Percentiles rank a stretch among this genome's conserved stretches.
Evolutionary conservation across 1,140 invertebrate genomes (phyloP).

Genomic region (Diorhabda sublineata): DNA sequence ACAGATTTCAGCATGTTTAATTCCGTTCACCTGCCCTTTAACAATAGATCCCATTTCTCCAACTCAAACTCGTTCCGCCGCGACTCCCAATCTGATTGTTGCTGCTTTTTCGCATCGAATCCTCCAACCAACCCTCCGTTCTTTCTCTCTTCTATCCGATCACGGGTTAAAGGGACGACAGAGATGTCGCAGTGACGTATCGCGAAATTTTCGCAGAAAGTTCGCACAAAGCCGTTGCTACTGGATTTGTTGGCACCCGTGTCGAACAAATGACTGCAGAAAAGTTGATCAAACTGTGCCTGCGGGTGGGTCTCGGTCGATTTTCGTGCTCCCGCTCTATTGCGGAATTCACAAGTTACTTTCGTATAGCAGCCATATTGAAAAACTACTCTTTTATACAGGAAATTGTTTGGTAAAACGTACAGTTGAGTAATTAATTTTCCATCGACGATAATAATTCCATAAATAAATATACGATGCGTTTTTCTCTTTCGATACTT

Average conservation of each 20-base stretch:
- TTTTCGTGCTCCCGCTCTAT: constrained; percentile 2
- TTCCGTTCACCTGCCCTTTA: constrained; percentile 7
- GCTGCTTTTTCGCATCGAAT: constrained; percentile 22
- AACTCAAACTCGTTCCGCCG: constrained; percentile 7
- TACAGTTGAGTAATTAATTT: too few relatives aligned
- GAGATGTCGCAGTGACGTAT: constrained; percentile 21
- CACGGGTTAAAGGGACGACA: constrained; percentile 9
- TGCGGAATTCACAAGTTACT: constrained; percentile 5
- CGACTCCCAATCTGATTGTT: constrained; percentile 11
- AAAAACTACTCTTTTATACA: not conserved
- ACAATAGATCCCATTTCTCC: constrained; percentile 16
- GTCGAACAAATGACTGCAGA: constrained; percentile 46
- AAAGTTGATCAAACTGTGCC: constrained; percentile 43
- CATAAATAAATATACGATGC: too few relatives aligned
- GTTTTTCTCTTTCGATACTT: too few relatives aligned
- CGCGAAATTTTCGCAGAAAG: constrained; percentile 26
- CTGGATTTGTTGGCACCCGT: constrained; percentile 46
- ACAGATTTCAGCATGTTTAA: constrained; percentile 11
- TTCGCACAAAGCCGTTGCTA: constrained; percentile 37
- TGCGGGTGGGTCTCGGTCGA: constrained; percentile 33
- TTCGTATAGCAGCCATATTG: constrained; percentile 3
- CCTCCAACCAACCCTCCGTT: constrained; percentile 23
- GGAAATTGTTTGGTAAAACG: constrained; percentile 2
- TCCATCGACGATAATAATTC: too few relatives aligned
- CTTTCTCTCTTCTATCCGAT: constrained; percentile 13